A percentile compares a stretch with the other conserved stretches of the same genome.
Evolutionary conservation across 2,113 vertebrate species (phyloP).

Genomic region (Chrysemys picta): DNA sequence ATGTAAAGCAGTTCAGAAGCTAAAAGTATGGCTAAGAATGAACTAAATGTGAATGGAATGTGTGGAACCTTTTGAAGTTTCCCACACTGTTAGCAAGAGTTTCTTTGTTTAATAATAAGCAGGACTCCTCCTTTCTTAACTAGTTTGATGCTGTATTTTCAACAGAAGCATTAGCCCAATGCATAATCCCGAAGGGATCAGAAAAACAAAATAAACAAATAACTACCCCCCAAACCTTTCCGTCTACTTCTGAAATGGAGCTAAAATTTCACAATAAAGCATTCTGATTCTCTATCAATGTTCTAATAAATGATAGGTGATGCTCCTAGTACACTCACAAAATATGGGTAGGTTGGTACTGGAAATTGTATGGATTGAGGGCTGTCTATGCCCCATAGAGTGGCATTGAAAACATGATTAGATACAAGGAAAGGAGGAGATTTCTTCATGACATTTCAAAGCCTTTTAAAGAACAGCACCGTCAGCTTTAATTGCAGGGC

Average conservation of each 20-base stretch:
- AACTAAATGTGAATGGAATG: background rate
- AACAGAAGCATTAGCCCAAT: conserved; percentile 14
- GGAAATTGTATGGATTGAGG: background rate
- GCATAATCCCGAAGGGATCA: background rate
- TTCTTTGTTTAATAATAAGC: background rate
- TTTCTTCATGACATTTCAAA: conserved; percentile 68
- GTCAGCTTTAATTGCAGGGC: conserved; percentile 51
- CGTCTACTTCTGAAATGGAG: background rate
- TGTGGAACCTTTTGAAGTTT: background rate
- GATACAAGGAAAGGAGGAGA: conserved; percentile 19
- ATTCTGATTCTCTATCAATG: background rate
- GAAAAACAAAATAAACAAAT: background rate
- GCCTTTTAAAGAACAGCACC: conserved; percentile 55
- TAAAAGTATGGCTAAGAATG: background rate
- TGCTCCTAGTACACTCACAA: background rate
- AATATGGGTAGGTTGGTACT: rapidly evolving
- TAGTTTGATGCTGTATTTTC: background rate
- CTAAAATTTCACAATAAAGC: background rate
- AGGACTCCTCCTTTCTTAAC: background rate
- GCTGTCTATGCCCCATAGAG: background rate
- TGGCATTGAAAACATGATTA: conserved; percentile 37
- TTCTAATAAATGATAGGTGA: background rate
- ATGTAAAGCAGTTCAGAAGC: conserved; percentile 20
- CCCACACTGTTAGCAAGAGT: background rate
- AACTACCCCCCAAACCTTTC: background rate